Base-by-base conservation (phyloP, 2,888 invertebrate genomes). In the Pyrrhosoma nymphula region DNA sequence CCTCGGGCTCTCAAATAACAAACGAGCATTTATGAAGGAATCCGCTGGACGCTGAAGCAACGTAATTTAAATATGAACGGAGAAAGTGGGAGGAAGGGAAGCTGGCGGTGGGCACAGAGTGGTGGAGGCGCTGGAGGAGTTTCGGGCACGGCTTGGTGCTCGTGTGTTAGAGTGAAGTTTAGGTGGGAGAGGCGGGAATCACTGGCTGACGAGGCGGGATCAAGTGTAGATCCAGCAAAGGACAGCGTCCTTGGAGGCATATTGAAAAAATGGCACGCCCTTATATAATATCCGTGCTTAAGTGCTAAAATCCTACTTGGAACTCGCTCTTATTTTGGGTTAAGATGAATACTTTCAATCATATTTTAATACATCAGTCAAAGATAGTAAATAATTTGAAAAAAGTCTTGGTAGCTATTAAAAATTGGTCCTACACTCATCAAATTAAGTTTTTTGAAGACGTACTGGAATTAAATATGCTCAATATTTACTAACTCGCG, bases 231-330 rank as follows among this genome's bases (percentile, higher is more conserved):
- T n/a, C 47, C 35, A 10, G 39, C 23, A 56, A 69, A 63, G 60
- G 63, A 60, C 47, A 47, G 12, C 93, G 93, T n/a, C 93, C 93
- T 93, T 93, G 75, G 63, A 39, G 23, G 23, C 91, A 69, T 47
- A 63, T 69, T 69, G 69, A 60, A 20, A 20, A 16, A 60, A 18
- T 82, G 30, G 26, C 18, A 35, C 82, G 14, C 82, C 82, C 82
- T 18, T 35, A 35, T 60, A 30, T 35, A 39, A 39, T 35, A 93
- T 26, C 20, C n/a, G 89, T 56, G 56, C 26, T n/a, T 12, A n/a
- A 20, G 55, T 47, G 26, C 56, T 2, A 89, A 69, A 93, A 55
- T 47, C 47, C 39, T 35, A 47, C 26, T 39, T 47, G 55, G 18
- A 26, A 47, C 47, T 47, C 16, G 12, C 30, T 91, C 47, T 20